Base-by-base conservation (phyloP, 2,888 invertebrate species). In the Leptinotarsa peninsularis region DNA sequence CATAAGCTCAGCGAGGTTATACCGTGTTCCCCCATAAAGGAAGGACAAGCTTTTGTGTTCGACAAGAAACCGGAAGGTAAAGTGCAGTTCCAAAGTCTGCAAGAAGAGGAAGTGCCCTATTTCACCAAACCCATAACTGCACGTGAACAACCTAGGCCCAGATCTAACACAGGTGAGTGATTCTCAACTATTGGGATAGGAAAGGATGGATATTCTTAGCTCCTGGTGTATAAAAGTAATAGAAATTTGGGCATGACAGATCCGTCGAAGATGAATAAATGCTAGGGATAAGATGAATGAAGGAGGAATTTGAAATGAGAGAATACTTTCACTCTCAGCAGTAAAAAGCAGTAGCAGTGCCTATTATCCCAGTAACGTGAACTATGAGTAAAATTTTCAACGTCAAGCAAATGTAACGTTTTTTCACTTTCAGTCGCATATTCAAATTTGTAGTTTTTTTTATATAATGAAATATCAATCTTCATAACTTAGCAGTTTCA, bases 1-100 rank as follows among this genome's bases (percentile, higher is more conserved):
- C 92, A 94, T 82, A 94, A 94, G 87, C 93, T 94, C 66, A 91
- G 92, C 23, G 91, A 91, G 76, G 86, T 87, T 56, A 86, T 86
- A 78, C 92, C 92, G 49, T 89, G 91, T 14, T 92, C 93, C 1
- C 92, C 93, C 14, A 88, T 88, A 17, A 91, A 91, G 84, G 94
- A 94, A 85, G 94, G 94, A 73, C 95, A 95, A 87, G 95, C 95
- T 67, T 96, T 96, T 90, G 92, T 93, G 73, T 96, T 96, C 89
- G 95, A 96, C 87, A 95, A 95, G 88, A 94, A 93, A 88, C 89
- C 91, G 68, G 93, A 93, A 83, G 92, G 92, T 84, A 93, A 93
- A 86, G 77, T 87, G 81, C 90, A 92, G 78, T 90, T 93, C 83
- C 93, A 93, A 84, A 90, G 91, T 81, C 93, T 93, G 79, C 91